Base-by-base conservation (phyloP, 2,113 vertebrate genomes). In the Cyphomyrus discorhynchus region DNA sequence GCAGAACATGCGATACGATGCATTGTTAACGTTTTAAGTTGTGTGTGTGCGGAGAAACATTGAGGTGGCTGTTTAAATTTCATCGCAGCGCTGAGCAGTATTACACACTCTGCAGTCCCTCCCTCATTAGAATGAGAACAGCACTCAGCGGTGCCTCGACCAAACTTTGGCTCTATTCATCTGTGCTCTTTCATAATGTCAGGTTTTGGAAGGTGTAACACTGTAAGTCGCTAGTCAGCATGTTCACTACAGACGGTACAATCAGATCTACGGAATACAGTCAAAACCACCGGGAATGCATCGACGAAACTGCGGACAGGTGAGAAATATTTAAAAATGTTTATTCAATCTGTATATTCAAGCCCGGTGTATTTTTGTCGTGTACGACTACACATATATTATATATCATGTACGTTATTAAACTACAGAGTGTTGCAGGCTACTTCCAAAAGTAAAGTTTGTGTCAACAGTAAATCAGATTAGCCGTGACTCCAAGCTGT, bases 251-350 rank as follows among this genome's bases (percentile, higher is more conserved):
- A 70, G 87, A 5, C n/a, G 88, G 56, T 27, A 87, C 31, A 90
- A 85, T 53, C 52, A 80, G 84, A 7, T 80, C 74, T 19, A 50
- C 62, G 45, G 56, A 90, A 21, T 86, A 77, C 39, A 87, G 62
- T 27, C 90, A 89, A 77, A 86, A 89, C 24, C 82, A 80, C 24
- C 27, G 86, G 10, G 70, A 42, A 24, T 17, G 24, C 39, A n/a
- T 35, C 39, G 77, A 88, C 70, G 90, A 89, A n/a, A 13, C 80
- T 90, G 56, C 66, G 52, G 89, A 83, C 17, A 90, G 92, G 94
- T 94, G 92, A 89, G 93, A 5, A 74, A 84, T 47, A 84, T 35
- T 39, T 88, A 24, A 49, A 0, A 42, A 53, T 74, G 15, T 77
- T 31, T 10, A 10, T 87, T 56, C 0, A 47, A 19, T 3, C 0